A percentile compares a stretch with the other conserved stretches of the same genome.
These are phyloP conservation scores for Lycia hirtaria DNA, from an alignment of 2,888 invertebrate genomes.

Conservation along the genomic window DNA sequence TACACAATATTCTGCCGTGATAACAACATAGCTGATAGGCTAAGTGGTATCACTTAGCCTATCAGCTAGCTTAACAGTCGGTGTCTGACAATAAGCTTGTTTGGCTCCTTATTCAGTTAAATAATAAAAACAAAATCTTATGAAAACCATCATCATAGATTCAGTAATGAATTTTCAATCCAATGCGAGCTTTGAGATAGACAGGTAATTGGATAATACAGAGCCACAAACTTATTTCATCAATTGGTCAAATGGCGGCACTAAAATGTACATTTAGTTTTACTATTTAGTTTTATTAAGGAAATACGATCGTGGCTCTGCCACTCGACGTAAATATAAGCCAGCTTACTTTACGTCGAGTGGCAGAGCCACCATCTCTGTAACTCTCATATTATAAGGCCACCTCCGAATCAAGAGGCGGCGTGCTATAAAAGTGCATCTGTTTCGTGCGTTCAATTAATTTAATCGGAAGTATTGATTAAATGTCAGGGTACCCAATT, in stretches of 20 bases:
- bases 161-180: constrained; percentile 5
- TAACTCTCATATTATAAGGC: constrained; percentile 26
- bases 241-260: not conserved
- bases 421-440: constrained; percentile 72
- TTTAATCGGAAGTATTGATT: constrained; percentile 80
- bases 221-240: not conserved
- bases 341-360: too few species aligned
- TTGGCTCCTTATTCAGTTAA: too few species aligned
- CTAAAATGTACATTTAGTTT: not conserved
- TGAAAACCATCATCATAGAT: too few species aligned
- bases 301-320: not conserved
- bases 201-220: constrained; percentile 35
- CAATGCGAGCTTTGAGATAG: constrained; percentile 24
- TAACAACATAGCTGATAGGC: too few species aligned
- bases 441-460: constrained; percentile 73
- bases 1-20: too few species aligned
- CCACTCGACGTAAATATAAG: not conserved
- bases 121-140: too few species aligned
- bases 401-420: constrained; percentile 53
- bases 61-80: too few species aligned
- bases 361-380: too few species aligned
- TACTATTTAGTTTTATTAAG: not conserved
- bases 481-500: constrained; percentile 81
- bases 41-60: too few species aligned
- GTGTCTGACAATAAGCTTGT: too few species aligned